Base-by-base conservation (phyloP, 2,113 vertebrate species). In the Rhinolophus sinicus region DNA sequence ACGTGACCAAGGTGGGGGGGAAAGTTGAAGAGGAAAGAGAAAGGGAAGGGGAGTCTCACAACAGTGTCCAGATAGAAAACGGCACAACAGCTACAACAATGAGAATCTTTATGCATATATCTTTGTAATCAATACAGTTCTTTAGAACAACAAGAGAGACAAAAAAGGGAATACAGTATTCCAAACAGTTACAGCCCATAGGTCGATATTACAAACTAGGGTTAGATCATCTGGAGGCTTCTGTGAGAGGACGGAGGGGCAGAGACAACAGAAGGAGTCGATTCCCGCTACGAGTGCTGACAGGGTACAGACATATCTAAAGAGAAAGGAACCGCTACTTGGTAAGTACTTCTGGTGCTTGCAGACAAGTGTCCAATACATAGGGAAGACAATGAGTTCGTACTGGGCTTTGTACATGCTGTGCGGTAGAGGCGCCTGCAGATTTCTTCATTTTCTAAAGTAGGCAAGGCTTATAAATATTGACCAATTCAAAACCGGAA, bases 51-150 rank as follows among this genome's bases (percentile, higher is more conserved):
- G 28, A 21, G 15, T 0, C 50, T 52, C 40, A 52, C 21, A 9
- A 54, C 30, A n/a, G 62, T 5, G 15, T 35, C 70, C 47, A 52
- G 69, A 75, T 3, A 97, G n/a, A 90, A 95, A 95, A 95, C 1
- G 0, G 33, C 86, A 97, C 93, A 30, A 52, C 6, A 33, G 40
- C 58, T 64, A 87, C 62, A 88, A 88, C 69, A 77, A 19, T 2
- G 75, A 92, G 75, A 86, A 85, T 83, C 58, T 97, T 97, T 96
- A 96, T 98, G 94, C 65, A 85, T 88, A 13, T 50, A 92, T 70
- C 82, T 95, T 54, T 83, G 78, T 93, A n/a, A 92, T 89, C 58
- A 44, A 19, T 91, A 97, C 88, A 97, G 35, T 65, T 92, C 82
- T 96, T 96, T 44, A 93, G 77, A 92, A 95, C 75, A 81, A 75